Percentiles rank a stretch among this genome's conserved stretches.
Conservation (phyloP, 2,888 invertebrate species). For the Poecilobothrus nobilitatus region DNA sequence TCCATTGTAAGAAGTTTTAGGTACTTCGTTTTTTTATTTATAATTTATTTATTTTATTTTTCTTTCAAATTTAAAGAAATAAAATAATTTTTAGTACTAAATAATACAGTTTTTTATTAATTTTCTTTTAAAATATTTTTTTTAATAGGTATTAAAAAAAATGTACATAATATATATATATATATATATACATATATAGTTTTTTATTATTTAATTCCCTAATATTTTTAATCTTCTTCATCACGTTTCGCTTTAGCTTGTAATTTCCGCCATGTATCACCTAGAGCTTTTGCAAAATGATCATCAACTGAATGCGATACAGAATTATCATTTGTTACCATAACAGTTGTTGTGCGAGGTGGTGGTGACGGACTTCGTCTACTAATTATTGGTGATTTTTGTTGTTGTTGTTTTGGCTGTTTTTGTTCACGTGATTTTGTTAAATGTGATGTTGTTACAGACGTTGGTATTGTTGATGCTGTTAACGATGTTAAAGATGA, state of each 20-base stretch:
- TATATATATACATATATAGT: too few relatives aligned
- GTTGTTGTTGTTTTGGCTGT: constrained; percentile 13
- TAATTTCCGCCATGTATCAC: constrained; percentile 72
- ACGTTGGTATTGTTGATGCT: constrained; percentile 9
- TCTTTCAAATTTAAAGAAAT: too few relatives aligned
- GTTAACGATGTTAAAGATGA: constrained; percentile 31
- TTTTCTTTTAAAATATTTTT: too few relatives aligned
- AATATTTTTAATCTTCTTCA: constrained; percentile 11
- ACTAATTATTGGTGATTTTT: constrained; percentile 21
- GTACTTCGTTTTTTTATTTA: too few relatives aligned
- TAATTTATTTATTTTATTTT: too few relatives aligned
- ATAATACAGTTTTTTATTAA: too few relatives aligned
- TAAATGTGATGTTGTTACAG: neutral
- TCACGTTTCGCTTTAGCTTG: constrained; percentile 46
- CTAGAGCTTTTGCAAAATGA: constrained; percentile 83
- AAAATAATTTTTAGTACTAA: too few relatives aligned
- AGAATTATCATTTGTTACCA: constrained; percentile 37
- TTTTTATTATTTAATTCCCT: too few relatives aligned
- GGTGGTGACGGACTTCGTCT: constrained; percentile 31
- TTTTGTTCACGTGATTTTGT: neutral
- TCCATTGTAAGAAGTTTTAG: too few relatives aligned
- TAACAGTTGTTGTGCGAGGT: constrained; percentile 23
- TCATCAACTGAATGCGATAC: constrained; percentile 70
- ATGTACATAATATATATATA: too few relatives aligned
- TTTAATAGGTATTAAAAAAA: too few relatives aligned